These are phyloP conservation scores for Scylla paramamosain DNA, from an alignment of 1,140 invertebrate species.

Conservation along the genomic window DNA sequence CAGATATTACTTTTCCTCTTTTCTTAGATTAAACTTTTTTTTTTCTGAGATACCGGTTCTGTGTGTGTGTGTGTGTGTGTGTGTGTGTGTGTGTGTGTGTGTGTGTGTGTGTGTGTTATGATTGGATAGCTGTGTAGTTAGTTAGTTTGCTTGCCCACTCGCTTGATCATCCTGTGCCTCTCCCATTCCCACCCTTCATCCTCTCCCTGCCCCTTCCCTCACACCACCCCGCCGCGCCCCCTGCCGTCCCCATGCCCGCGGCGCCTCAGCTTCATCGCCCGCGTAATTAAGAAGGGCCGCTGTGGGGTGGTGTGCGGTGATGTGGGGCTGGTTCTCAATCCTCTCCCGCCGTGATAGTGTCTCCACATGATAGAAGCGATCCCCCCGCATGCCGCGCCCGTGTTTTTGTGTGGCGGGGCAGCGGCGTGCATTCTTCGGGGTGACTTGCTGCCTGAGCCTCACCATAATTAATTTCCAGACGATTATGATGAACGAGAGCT, in stretches of 20 bases:
- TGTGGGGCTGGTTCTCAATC: not conserved
- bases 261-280: not conserved
- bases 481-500: slow-evolving; percentile 13
- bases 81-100: slow-evolving; percentile 11
- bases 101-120: not conserved
- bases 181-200: not conserved
- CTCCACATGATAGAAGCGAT: not conserved
- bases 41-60: not conserved
- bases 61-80: slow-evolving; percentile 20
- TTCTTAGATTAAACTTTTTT: not conserved
- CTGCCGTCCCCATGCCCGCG: not conserved
- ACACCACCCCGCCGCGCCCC: not conserved
- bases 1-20: not conserved
- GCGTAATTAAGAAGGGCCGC: not conserved
- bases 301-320: no score
- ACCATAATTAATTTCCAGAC: slow-evolving; percentile 16
- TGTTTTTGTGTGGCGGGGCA: not conserved
- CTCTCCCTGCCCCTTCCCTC: not conserved
- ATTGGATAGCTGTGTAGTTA: not conserved
- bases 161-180: not conserved
- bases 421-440: not conserved
- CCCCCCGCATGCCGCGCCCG: not conserved
- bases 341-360: not conserved
- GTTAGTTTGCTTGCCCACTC: not conserved
- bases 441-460: slow-evolving; percentile 28